Base-by-base conservation (phyloP, 2,113 vertebrate species). In the Pterophyllum scalare region DNA sequence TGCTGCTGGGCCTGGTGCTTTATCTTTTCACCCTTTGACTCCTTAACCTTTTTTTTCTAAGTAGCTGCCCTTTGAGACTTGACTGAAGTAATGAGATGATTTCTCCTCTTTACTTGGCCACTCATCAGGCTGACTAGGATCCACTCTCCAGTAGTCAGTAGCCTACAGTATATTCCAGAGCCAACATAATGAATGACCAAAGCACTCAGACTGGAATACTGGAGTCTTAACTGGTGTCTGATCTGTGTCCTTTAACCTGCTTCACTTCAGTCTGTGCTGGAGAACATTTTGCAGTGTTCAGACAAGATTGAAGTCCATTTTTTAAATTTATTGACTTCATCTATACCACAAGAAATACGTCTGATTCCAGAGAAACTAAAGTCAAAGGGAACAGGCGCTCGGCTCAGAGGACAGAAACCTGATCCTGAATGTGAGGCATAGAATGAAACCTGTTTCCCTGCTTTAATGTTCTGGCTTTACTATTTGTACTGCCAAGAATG, bases 221-320 rank as follows among this genome's bases (percentile, higher is more conserved):
- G 33, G 62, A 82, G 56, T 17, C 52, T 59, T 7, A 79, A 4
- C 4, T 3, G 31, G 5, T 43, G 56, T 61, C 33, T 78, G 67
- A 52, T 14, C 56, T 57, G 38, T 28, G 31, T 76, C 22, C 28
- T 76, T 76, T 76, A 80, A 87, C 80, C 80, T 64, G 35, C 49
- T 59, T 49, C 19, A 2, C 9, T 13, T 58, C 65, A 24, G 4
- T 60, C 56, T 40, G 43, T 28, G 13, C 59, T 7, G 0, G 5
- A 49, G 38, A 38, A 12, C 59, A 8, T 85, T 77, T 70, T 49
- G 38, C 13, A 24, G 65, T 40, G 0, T 43, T 62, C 22, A 1
- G 12, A n/a, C 11, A 46, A 7, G 59, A 33, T 12, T 33, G 20
- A 7, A 13, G 3, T 43, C 0, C 5, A 1, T n/a, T 22, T 57